These are phyloP conservation scores for Alfaro cultratus DNA, from an alignment of 2,797 vertebrate genomes.

Conservation along the genomic window DNA sequence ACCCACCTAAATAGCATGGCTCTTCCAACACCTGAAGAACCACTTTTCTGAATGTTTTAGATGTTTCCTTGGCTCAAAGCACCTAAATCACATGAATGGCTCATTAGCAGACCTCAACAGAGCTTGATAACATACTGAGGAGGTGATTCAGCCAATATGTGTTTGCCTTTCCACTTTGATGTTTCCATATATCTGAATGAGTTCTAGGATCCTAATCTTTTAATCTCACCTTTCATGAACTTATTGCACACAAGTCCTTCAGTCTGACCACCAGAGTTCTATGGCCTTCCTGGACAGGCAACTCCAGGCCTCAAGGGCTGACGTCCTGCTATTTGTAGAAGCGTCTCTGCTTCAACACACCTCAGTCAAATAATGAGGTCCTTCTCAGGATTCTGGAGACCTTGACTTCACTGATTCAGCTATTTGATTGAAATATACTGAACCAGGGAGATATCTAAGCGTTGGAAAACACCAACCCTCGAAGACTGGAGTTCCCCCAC, in stretches of 20 bases:
- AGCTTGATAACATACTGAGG: not conserved
- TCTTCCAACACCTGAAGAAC: not conserved
- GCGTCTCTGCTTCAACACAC: too few species aligned
- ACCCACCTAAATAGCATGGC: not conserved
- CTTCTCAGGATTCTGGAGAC: too few species aligned
- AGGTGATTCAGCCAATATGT: not conserved
- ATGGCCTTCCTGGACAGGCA: not conserved
- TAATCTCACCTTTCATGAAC: not conserved
- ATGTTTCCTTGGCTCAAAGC: not conserved
- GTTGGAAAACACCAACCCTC: too few species aligned
- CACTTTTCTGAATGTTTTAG: not conserved
- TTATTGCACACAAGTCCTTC: not conserved
- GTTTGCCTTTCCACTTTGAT: not conserved
- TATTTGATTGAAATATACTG: too few species aligned
- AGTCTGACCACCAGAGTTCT: not conserved
- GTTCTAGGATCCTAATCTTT: not conserved
- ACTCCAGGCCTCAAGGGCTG: too few species aligned
- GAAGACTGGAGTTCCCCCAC: too few species aligned
- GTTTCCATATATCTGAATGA: not conserved
- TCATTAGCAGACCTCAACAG: not conserved
- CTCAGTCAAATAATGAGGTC: too few species aligned
- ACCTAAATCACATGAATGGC: not conserved
- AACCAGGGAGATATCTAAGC: too few species aligned
- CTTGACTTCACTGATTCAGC: too few species aligned
- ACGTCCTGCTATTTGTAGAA: too few species aligned